Conservation (phyloP, 2,888 invertebrate genomes). For the Elaeidobius kamerunicus region DNA sequence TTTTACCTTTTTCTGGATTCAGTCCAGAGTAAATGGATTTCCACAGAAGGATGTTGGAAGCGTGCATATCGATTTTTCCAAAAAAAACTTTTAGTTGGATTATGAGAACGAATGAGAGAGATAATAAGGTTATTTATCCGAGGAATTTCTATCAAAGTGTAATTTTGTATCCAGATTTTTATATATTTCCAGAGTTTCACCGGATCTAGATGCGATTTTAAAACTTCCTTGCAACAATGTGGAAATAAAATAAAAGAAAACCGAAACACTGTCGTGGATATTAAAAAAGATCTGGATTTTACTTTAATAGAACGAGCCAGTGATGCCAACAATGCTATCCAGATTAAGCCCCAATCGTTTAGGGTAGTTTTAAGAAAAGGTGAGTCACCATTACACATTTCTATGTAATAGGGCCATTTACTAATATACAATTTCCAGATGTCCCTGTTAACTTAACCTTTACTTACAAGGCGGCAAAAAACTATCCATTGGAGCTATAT, state of each 20-base stretch:
- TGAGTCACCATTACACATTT: slow-evolving; percentile 44
- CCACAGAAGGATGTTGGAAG: too few species aligned
- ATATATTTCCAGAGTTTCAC: slow-evolving; percentile 30
- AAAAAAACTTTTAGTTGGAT: too few species aligned
- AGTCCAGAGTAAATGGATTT: too few species aligned
- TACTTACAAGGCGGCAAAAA: slow-evolving; percentile 72
- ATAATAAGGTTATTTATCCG: too few species aligned
- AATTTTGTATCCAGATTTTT: too few species aligned
- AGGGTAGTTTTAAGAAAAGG: slow-evolving; percentile 60
- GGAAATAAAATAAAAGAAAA: slow-evolving; percentile 31
- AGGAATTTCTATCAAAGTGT: too few species aligned
- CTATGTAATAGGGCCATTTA: not conserved
- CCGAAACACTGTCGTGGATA: slow-evolving; percentile 23
- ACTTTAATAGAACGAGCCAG: slow-evolving; percentile 50
- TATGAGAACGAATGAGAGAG: too few species aligned
- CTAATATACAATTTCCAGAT: slow-evolving; percentile 22
- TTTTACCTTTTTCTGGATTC: too few species aligned
- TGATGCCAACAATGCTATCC: slow-evolving; percentile 51
- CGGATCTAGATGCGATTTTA: slow-evolving; percentile 31
- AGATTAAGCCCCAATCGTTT: slow-evolving; percentile 64
- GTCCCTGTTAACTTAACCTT: slow-evolving; percentile 58
- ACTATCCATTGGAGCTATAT: slow-evolving; percentile 85
- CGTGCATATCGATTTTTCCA: too few species aligned
- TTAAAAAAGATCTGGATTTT: slow-evolving; percentile 48
- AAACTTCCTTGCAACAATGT: slow-evolving; percentile 28